phyloP scores from a whole-genome alignment of 1,140 invertebrate genomes.

The Diachasmimorpha longicaudata region DNA sequence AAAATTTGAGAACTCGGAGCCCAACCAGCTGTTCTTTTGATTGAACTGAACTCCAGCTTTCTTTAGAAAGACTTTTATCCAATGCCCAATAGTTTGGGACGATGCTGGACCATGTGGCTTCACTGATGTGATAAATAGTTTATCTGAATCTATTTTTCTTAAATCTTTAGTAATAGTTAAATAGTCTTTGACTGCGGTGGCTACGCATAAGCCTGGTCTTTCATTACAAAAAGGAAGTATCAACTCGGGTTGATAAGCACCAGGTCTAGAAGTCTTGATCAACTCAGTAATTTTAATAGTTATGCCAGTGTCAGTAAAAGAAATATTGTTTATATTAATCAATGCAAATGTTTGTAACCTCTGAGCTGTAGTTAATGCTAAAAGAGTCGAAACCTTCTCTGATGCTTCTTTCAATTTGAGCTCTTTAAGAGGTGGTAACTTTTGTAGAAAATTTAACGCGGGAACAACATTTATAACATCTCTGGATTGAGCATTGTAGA shows the following conservation, averaged over 20 bases:
- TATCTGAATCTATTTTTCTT: not conserved
- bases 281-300: constrained; percentile 20
- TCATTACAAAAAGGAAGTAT: constrained; percentile 8
- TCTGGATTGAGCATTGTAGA: not conserved
- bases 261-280: constrained; percentile 22
- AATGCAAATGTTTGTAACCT: constrained; percentile 20
- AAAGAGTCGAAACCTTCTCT: constrained; percentile 14
- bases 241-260: constrained; percentile 4
- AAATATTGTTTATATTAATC: constrained; percentile 23
- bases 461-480: not conserved
- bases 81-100: constrained; percentile 22
- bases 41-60: constrained; percentile 8
- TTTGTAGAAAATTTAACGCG: not conserved
- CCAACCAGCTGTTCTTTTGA: too few species aligned
- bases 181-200: not conserved
- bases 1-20: too few species aligned
- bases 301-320: not conserved
- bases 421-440: not conserved
- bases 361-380: constrained; percentile 21
- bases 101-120: constrained; percentile 17
- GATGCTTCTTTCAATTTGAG: not conserved
- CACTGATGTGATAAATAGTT: constrained; percentile 6
- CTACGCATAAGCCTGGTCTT: not conserved
- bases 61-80: constrained; percentile 19
- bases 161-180: not conserved